These are phyloP conservation scores for Scrobipalpa costella DNA, from an alignment of 2,888 invertebrate genomes.

Conservation along the genomic window DNA sequence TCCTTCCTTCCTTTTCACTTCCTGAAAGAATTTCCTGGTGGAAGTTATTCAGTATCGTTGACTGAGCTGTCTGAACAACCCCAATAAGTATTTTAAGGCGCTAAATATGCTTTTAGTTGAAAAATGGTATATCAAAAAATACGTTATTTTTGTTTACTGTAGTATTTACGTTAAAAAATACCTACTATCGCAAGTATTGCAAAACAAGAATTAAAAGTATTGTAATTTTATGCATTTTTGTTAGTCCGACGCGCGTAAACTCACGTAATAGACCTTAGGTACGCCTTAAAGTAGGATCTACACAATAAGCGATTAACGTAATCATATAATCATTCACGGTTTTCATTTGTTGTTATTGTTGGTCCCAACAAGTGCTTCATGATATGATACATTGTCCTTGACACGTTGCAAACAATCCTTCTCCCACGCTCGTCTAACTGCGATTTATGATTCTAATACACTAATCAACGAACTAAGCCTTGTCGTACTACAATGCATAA, in stretches of 20 bases:
- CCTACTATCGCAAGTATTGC: no score
- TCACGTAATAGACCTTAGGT: not conserved
- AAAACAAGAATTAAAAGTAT: no score
- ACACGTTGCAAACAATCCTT: slow-evolving; percentile 58
- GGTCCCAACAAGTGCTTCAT: slow-evolving; percentile 23
- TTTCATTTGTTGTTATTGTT: slow-evolving; percentile 28
- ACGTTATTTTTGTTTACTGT: no score
- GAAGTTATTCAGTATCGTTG: no score
- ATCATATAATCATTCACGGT: slow-evolving; percentile 27
- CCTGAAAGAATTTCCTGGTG: no score
- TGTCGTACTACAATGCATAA: slow-evolving; percentile 28
- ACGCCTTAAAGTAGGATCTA: not conserved
- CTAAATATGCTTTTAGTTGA: no score
- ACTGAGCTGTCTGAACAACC: no score
- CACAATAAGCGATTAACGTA: slow-evolving; percentile 23
- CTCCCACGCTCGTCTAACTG: slow-evolving; percentile 63
- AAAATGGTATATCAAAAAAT: no score
- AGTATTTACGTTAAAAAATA: no score
- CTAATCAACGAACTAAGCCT: slow-evolving; percentile 40
- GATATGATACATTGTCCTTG: slow-evolving; percentile 53
- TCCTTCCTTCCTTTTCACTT: no score
- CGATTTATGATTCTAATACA: slow-evolving; percentile 56
- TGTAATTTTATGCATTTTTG: not conserved
- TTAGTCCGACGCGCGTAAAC: slow-evolving; percentile 32
- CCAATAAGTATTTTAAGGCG: no score